Evolutionary conservation across 2,888 invertebrate species (phyloP).

Genomic region (Stenchaetothrips biformis): DNA sequence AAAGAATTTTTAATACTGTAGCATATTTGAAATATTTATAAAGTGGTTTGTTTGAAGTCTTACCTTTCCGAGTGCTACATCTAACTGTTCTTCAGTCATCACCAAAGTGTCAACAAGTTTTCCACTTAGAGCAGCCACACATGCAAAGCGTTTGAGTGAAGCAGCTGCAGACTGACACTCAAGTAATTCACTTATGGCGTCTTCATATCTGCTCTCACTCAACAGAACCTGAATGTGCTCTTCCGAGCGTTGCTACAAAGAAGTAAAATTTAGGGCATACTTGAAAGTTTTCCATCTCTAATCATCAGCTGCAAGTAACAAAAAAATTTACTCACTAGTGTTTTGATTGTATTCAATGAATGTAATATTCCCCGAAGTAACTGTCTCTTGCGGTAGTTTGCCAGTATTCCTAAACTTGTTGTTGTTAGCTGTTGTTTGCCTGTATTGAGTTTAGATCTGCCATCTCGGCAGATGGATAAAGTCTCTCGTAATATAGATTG

Average conservation of each 20-base stretch:
- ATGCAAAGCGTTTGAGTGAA: constrained; percentile 81
- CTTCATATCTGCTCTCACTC: constrained; percentile 78
- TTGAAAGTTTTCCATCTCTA: background rate
- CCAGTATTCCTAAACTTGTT: constrained; percentile 81
- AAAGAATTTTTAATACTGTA: background rate
- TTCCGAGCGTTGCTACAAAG: constrained; percentile 72
- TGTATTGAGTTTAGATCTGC: constrained; percentile 65
- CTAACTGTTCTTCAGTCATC: constrained; percentile 85
- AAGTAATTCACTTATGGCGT: constrained; percentile 82
- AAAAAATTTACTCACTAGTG: constrained; percentile 55
- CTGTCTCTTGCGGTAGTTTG: constrained; percentile 85
- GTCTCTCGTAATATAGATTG: constrained; percentile 65
- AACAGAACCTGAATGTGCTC: constrained; percentile 74
- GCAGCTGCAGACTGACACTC: constrained; percentile 83
- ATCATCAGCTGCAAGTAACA: constrained; percentile 33
- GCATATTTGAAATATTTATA: background rate
- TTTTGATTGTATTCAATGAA: constrained; percentile 73
- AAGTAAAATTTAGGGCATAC: constrained; percentile 40
- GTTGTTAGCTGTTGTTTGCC: constrained; percentile 79
- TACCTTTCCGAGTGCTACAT: constrained; percentile 76
- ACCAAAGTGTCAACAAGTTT: constrained; percentile 87
- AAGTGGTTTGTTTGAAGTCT: constrained; percentile 40
- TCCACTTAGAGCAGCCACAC: constrained; percentile 79
- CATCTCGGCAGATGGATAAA: constrained; percentile 64
- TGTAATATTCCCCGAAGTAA: constrained; percentile 73